phyloP scores from a whole-genome alignment of 1,140 invertebrate species.

The Drosophila pandora region DNA sequence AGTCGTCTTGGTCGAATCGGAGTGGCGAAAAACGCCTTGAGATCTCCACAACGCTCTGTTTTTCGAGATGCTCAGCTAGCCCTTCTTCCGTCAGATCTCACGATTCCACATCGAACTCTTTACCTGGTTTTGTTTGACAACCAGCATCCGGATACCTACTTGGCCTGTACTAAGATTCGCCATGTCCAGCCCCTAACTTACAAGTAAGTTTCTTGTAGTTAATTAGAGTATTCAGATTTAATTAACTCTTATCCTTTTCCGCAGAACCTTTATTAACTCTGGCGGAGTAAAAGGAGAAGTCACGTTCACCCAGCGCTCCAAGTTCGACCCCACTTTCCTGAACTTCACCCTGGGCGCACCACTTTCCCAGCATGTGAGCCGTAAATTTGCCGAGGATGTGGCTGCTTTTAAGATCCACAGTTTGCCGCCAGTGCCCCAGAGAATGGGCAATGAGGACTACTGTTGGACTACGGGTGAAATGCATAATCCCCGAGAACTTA shows the following conservation, averaged over 20 bases:
- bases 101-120: constrained; percentile 89
- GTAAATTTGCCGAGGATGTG: constrained; percentile 85
- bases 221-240: no score
- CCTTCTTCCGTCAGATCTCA: constrained; percentile 88
- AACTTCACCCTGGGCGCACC: constrained; percentile 88
- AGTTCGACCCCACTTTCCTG: constrained; percentile 93
- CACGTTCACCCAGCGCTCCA: constrained; percentile 91
- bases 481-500: constrained; percentile 88
- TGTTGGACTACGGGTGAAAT: constrained; percentile 88
- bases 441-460: constrained; percentile 84
- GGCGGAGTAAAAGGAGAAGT: constrained; percentile 93
- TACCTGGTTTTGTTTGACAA: constrained; percentile 94
- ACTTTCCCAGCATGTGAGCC: constrained; percentile 56
- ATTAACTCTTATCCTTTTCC: constrained; percentile 17
- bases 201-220: constrained; percentile 87
- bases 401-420: constrained; percentile 87
- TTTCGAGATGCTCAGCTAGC: constrained; percentile 88
- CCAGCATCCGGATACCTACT: constrained; percentile 90
- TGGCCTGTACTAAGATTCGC: constrained; percentile 93
- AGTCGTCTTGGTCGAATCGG: constrained; percentile 90
- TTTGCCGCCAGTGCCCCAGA: constrained; percentile 87
- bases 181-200: constrained; percentile 87
- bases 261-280: constrained; percentile 89
- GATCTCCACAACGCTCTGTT: constrained; percentile 85
- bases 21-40: constrained; percentile 86